Base-by-base conservation (phyloP, 2,797 vertebrate genomes). In the Microcaecilia unicolor region DNA sequence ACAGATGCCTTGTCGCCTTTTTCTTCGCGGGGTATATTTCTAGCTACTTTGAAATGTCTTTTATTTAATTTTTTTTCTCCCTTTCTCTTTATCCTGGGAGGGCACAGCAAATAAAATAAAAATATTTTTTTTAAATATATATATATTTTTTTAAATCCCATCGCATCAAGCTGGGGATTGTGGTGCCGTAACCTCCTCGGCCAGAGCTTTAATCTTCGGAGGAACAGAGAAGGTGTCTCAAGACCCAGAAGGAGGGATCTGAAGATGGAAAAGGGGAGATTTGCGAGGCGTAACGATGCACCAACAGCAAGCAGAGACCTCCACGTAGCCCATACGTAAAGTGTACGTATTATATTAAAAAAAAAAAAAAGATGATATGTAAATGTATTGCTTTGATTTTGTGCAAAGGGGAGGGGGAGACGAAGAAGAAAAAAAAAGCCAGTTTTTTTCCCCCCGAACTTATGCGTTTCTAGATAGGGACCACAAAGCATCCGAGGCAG, bases 401-500 rank as follows among this genome's bases (percentile, higher is more conserved):
- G 20, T 34, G 37, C 15, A 5, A 19, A 18, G 28, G 22, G 18
- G 29, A 8, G 12, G 11, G 16, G 25, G 10, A 17, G 36, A 51
- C 47, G 28, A 29, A 43, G 18, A 8, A 26, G 21, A 32, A 7
- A 17, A 29, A 23, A 24, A 44, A 49, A 48, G 45, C 48, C 38
- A 23, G 41, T 49, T 58, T 47, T 37, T 10, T n/a, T n/a, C n/a
- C n/a, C 15, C 45, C 49, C 44, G 36, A 43, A n/a, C 58, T 55
- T 60, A 31, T 64, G 42, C 45, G 49, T 72, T 41, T 65, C 62
- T 68, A 57, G 70, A 47, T 67, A 67, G 55, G 56, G 55, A 70
- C 56, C 64, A 12, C 15, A 25, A 30, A 19, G 34, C 24, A 28
- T 32, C 34, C n/a, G n/a, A 48, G 37, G 63, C 61, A 38, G 46